A percentile compares a stretch with the other conserved stretches of the same genome.
Conservation (phyloP, 2,797 vertebrate species). For the Microhierax caerulescens region DNA sequence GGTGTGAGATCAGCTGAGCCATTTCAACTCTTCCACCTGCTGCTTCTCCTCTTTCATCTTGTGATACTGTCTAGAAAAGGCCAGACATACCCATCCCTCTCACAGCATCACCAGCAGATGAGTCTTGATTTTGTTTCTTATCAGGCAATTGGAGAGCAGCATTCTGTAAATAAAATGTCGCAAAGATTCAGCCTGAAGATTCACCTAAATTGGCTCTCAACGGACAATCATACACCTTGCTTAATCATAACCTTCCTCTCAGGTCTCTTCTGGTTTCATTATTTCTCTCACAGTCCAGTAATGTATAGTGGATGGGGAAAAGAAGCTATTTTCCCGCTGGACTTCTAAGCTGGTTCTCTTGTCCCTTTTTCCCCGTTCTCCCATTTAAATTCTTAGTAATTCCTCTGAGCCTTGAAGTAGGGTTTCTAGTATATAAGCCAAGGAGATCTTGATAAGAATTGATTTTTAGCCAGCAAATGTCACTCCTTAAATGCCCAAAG, state of each 20-base stretch:
- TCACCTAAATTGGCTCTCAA: slow-evolving; percentile 36
- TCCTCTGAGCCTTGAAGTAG: slow-evolving; percentile 14
- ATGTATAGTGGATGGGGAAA: neutral
- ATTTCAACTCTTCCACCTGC: neutral
- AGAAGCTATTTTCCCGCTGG: neutral
- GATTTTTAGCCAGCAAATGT: slow-evolving; percentile 46
- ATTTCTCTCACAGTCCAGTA: neutral
- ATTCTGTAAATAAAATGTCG: neutral
- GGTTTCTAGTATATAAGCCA: neutral
- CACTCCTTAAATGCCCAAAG: slow-evolving; percentile 35
- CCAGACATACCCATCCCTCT: neutral
- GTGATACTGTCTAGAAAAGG: neutral
- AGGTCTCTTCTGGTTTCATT: slow-evolving; percentile 45
- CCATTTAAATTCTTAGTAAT: slow-evolving; percentile 6
- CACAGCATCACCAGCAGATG: neutral
- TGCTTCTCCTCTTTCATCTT: neutral
- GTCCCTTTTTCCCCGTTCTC: neutral
- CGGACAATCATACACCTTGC: neutral
- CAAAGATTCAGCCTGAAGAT: neutral
- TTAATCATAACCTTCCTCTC: neutral
- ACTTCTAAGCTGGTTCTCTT: neutral
- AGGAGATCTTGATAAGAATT: slow-evolving; percentile 50
- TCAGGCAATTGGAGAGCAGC: neutral
- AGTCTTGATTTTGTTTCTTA: neutral
- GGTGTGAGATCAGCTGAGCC: neutral